These are phyloP conservation scores for Gephyroberyx darwinii DNA, from an alignment of 2,797 vertebrate species.

Conservation along the genomic window DNA sequence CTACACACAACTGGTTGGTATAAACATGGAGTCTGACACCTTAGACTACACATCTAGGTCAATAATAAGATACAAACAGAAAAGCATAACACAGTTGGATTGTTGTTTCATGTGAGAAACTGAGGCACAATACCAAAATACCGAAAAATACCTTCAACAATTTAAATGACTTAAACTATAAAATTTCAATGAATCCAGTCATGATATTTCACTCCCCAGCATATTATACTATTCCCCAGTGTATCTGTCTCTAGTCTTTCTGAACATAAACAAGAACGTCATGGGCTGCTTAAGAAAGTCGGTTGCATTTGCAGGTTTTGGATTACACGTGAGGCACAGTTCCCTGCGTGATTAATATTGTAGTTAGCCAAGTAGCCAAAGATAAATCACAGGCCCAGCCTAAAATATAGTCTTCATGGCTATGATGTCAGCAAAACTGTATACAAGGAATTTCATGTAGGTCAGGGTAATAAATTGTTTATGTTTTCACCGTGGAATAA, in stretches of 20 bases:
- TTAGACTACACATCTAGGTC: no score
- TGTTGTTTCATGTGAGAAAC: not conserved
- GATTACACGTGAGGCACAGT: slow-evolving; percentile 60
- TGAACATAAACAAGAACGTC: slow-evolving; percentile 56
- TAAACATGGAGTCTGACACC: no score
- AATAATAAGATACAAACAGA: no score
- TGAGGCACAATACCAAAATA: not conserved
- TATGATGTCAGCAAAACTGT: slow-evolving; percentile 75
- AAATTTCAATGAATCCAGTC: slow-evolving; percentile 1
- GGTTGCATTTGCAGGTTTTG: slow-evolving; percentile 70
- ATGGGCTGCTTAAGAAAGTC: slow-evolving; percentile 27
- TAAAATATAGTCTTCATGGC: slow-evolving; percentile 75
- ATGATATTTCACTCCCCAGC: not conserved
- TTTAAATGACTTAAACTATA: not conserved
- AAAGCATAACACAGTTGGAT: no score
- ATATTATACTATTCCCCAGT: not conserved
- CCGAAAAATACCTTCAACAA: not conserved
- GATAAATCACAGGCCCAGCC: slow-evolving; percentile 76
- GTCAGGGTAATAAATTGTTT: slow-evolving; percentile 73
- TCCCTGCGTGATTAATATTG: slow-evolving; percentile 76
- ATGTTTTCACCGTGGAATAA: slow-evolving; percentile 40
- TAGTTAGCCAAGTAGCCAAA: slow-evolving; percentile 70
- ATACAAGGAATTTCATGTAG: slow-evolving; percentile 76
- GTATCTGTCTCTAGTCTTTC: slow-evolving; percentile 8
- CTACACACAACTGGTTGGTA: no score